These are phyloP conservation scores for Salvelinus sp. DNA, from an alignment of 2,113 vertebrate species.

Conservation along the genomic window DNA sequence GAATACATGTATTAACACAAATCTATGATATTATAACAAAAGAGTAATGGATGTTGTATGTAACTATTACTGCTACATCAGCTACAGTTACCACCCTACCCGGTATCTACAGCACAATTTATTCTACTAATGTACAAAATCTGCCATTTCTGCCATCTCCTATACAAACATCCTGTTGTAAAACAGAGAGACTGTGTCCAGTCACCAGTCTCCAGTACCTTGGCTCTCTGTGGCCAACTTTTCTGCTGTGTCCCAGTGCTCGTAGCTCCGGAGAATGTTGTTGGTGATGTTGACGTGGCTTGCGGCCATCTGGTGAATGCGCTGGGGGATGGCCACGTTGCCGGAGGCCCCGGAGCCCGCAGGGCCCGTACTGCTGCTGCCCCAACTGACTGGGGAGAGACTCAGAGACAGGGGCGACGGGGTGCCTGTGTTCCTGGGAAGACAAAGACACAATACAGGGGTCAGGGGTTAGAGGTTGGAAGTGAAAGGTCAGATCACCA, in stretches of 20 bases:
- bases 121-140: too few species aligned
- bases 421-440: constrained; percentile 85
- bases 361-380: constrained; percentile 57
- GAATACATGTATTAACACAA: too few species aligned
- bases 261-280: constrained; percentile 95
- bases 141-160: too few species aligned
- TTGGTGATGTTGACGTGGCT: constrained; percentile 99
- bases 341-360: constrained; percentile 77
- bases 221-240: constrained; percentile 89
- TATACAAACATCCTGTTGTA: too few species aligned
- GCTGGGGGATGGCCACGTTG: constrained; percentile 91
- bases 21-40: too few species aligned
- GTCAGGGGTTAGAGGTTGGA: too few species aligned
- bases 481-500: too few species aligned
- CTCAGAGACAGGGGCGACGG: constrained; percentile 91
- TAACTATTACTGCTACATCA: too few species aligned
- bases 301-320: constrained; percentile 98
- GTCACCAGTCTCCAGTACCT: constrained; percentile 68
- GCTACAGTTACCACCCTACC: too few species aligned
- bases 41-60: too few species aligned
- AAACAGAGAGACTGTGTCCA: too few species aligned
- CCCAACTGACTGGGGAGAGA: constrained; percentile 80
- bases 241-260: constrained; percentile 97
- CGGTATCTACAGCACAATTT: too few species aligned
- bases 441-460: background rate